Evolutionary conservation across 2,113 vertebrate genomes (phyloP), one percentile per base, ranked within the genome.

Genomic region (Cacatua alba): DNA sequence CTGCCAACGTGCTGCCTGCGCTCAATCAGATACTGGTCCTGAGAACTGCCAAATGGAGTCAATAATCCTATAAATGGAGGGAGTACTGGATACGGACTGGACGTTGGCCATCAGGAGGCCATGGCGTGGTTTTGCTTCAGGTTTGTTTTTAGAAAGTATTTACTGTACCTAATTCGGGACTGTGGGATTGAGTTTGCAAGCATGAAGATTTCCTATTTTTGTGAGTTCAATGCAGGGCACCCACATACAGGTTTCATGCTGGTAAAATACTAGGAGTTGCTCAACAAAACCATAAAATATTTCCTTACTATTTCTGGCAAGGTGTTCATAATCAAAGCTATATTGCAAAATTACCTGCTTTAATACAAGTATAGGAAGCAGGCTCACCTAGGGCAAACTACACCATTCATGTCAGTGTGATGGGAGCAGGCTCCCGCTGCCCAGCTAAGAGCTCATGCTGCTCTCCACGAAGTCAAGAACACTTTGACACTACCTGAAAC

Each of bases 211-310:
- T 39, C 28, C 44, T 44, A 1, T 23, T 91, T 90, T 74, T 2
- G n/a, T 44, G 23, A 49, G 19, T 62, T 80, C 75, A 52, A 6
- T 12, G 52, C 41, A 80, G 14, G 17, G 67, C 53, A 91, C 18
- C 24, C 31, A n/a, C 0, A 0, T 4, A 33, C 0, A 55, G 25
- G 14, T 25, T 29, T 77, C 79, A 70, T 0, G 0, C 41, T 31
- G 57, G 41, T 39, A 75, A 90, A 60, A 53, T 18, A 62, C 16
- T 5, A 51, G 23, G n/a, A 75, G 35, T 82, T 94, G 78, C 57
- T 89, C 53, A 37, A 21, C 46, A 76, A 93, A 76, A 13, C 4
- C 16, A 2, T n/a, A 37, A 75, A 82, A 33, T 37, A 85, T 70
- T 69, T 80, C 46, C 60, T 71, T 82, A 19, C 26, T 53, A 14